phyloP scores from a whole-genome alignment of 2,113 vertebrate species.

The Pipra filicauda region DNA sequence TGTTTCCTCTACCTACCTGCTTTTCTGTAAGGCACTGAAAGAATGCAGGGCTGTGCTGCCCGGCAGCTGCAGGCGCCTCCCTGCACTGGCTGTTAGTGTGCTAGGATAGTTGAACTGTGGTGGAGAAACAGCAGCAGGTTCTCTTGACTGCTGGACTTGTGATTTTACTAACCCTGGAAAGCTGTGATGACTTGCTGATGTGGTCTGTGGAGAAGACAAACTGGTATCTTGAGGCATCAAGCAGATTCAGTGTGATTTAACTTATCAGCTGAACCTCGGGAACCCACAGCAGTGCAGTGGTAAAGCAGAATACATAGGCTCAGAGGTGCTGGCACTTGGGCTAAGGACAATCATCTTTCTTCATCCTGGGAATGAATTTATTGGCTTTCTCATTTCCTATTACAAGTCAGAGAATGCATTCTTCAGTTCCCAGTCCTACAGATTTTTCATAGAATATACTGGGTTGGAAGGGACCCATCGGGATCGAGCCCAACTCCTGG shows the following conservation, averaged over 20 bases:
- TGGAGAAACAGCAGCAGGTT: not conserved
- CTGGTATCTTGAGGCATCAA: not conserved
- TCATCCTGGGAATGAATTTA: not conserved
- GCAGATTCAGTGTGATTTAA: not conserved
- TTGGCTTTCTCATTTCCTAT: not conserved
- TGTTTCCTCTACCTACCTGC: not conserved
- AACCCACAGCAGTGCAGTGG: not conserved
- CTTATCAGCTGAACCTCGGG: not conserved
- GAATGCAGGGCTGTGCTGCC: not conserved
- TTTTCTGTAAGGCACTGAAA: not conserved
- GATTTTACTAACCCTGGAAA: not conserved
- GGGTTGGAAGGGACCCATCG: not conserved
- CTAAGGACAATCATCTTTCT: not conserved
- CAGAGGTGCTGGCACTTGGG: not conserved
- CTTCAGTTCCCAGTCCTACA: not conserved
- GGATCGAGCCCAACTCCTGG: not conserved
- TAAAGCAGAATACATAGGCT: not conserved
- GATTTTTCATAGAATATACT: not conserved
- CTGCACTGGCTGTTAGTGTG: not conserved
- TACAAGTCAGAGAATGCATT: not conserved
- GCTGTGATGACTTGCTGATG: not conserved
- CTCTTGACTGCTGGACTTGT: not conserved
- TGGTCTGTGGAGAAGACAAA: not conserved
- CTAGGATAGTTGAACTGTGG: not conserved
- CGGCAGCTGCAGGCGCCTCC: not conserved